Conservation (phyloP, 2,113 vertebrate species). For the Pterophyllum scalare region DNA sequence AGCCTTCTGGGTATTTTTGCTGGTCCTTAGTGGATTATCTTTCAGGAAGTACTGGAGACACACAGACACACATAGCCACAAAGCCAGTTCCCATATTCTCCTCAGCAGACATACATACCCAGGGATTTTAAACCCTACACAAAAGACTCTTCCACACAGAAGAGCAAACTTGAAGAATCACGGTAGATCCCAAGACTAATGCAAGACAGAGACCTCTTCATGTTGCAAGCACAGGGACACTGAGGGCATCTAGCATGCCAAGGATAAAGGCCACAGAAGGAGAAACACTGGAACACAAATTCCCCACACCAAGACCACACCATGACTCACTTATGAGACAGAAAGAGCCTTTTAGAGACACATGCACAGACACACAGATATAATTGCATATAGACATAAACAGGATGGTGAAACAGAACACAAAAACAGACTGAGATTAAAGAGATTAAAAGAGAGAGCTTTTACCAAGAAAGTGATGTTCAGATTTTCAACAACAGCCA, state of each 20-base stretch:
- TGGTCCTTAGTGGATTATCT: conserved; percentile 43
- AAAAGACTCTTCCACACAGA: conserved; percentile 69
- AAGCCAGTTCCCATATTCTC: conserved; percentile 55
- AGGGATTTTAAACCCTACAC: conserved; percentile 56
- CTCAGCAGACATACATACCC: conserved; percentile 50
- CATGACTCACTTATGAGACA: conserved; percentile 54
- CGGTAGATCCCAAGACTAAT: conserved; percentile 36
- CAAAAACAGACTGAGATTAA: conserved; percentile 31
- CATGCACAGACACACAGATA: conserved; percentile 36
- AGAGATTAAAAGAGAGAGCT: conserved; percentile 47
- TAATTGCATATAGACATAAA: conserved; percentile 62
- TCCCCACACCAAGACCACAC: conserved; percentile 46
- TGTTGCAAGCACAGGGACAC: conserved; percentile 64
- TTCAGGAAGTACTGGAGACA: conserved; percentile 19
- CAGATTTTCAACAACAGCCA: conserved; percentile 23
- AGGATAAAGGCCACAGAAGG: conserved; percentile 34
- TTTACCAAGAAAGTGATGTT: conserved; percentile 43
- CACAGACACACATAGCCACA: conserved; percentile 22
- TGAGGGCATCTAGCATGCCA: conserved; percentile 38
- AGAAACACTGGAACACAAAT: conserved; percentile 32
- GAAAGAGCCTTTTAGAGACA: conserved; percentile 44
- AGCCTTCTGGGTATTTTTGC: conserved; percentile 20
- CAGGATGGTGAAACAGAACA: conserved; percentile 45
- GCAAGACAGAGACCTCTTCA: conserved; percentile 43
- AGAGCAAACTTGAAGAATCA: conserved; percentile 51